Evolutionary conservation across 2,888 invertebrate genomes (phyloP).

Genomic region (Cenopis cana): DNA sequence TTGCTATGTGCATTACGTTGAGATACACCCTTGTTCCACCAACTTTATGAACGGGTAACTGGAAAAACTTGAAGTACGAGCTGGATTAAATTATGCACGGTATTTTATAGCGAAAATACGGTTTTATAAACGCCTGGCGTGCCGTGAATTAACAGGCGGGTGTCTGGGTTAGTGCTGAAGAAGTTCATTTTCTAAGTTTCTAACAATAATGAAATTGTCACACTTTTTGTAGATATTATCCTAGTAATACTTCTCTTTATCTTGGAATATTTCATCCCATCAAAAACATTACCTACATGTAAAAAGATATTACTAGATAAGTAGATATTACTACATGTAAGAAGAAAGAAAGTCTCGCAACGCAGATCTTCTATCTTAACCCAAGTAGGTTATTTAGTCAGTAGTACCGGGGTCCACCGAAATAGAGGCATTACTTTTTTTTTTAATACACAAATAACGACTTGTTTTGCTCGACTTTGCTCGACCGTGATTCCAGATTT

Average conservation of each 20-base stretch:
- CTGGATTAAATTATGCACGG: conserved; percentile 30
- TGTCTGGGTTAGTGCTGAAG: conserved; percentile 1
- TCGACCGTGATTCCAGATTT: no score
- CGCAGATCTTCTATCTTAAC: no score
- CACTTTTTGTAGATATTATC: background rate
- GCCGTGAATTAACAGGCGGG: background rate
- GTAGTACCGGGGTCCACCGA: no score
- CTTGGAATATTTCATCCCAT: background rate
- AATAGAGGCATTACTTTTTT: no score
- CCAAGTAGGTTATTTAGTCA: no score
- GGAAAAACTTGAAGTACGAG: conserved; percentile 31
- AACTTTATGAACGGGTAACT: conserved; percentile 13
- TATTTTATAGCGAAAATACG: conserved; percentile 11
- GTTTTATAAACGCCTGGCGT: conserved; percentile 23
- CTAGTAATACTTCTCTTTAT: background rate
- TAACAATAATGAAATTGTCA: background rate
- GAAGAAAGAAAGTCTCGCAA: no score
- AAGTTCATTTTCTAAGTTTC: background rate
- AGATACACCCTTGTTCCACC: conserved; percentile 23
- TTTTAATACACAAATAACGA: no score
- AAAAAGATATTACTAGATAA: no score
- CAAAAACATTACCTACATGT: no score
- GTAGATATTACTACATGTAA: no score
- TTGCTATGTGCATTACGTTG: background rate
- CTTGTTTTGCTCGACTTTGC: no score